Base-by-base conservation (phyloP, 2,797 vertebrate genomes). In the Sebastes hubbsi region DNA sequence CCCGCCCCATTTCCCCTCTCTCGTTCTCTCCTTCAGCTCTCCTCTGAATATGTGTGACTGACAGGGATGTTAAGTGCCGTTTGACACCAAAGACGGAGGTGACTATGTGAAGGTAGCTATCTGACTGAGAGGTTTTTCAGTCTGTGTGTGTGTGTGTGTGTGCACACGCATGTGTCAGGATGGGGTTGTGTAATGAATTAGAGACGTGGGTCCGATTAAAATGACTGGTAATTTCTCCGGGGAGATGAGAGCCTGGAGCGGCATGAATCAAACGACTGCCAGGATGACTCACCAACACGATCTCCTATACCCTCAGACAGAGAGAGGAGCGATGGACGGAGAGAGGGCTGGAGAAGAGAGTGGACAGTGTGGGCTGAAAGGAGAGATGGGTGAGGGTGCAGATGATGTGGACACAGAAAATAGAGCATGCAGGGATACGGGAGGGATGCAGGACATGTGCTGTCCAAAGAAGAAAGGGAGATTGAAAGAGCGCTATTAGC, bases 11-110 rank as follows among this genome's bases (percentile, higher is more conserved):
- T 75, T 78, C 68, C 77, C 64, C 68, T 70, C 86, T 77, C 61
- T 64, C 65, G 22, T 80, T 85, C 81, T 91, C 92, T 93, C 90
- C 89, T 92, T 94, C 91, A 92, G 89, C 83, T 93, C 92, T 91
- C 91, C 95, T 95, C 95, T 92, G 92, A 93, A 89, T 90, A 80
- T 82, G 78, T 71, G 78, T 96, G 95, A 96, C 94, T 95, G 96
- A 95, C 95, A 95, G 94, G 84, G 93, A 95, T 95, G 96, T 96
- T 96, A 96, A 96, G 95, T 95, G 95, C 92, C 94, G 92, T 96
- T 96, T 96, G 96, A 96, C 96, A 96, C 95, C 94, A 93, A 93
- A 94, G 93, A 95, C 93, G 89, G 94, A 93, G 93, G 91, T 92
- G 91, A 92, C 89, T 88, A 76, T 89, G 92, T 87, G 89, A 92